Evolutionary conservation across 1,140 invertebrate genomes (phyloP), one percentile per base, ranked within the genome.

Genomic region (Radopholus similis): DNA sequence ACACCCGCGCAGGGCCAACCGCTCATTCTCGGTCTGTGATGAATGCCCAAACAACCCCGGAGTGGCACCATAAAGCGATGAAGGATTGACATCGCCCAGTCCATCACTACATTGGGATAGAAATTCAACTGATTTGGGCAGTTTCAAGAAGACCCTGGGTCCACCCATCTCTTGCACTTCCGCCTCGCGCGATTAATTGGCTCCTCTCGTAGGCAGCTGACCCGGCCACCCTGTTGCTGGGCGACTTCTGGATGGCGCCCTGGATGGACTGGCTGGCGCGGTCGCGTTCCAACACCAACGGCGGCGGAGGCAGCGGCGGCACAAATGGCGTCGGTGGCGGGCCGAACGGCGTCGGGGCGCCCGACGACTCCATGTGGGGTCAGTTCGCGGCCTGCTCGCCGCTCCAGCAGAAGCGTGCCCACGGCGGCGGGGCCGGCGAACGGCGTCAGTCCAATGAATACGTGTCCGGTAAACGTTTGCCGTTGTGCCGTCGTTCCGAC

Each of bases 301-400:
- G 64, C 28, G 64, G 60, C 23, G 63, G 28, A 13, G 58, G 13
- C 13, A 35, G 49, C 49, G 68, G 70, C 56, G 32, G 28, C 28
- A 21, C 15, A 18, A 58, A 38, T 64, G n/a, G 44, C 18, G 64
- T 60, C 18, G 59, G 59, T 5, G 44, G 56, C 49, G 26, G 28
- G 26, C 9, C 13, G 28, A 57, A 38, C 51, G 35, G 44, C 21
- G 66, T 51, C n/a, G 59, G 18, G 28, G 21, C 34, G 21, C 38
- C 86, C 92, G 66, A 88, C 87, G 56, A 58, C 18, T 72, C 70
- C 15, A 40, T 71, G 47, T 73, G 71, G 71, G 71, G 71, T 74
- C 71, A 73, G 42, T 72, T 73, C 34, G 56, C 34, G 38, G 56
- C 70, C 34, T 71, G 70, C 59, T 44, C 68, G 38, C 57, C 68